Percentiles rank a stretch among this genome's conserved stretches.
These are phyloP conservation scores for Reticulitermes lucifugus DNA, from an alignment of 2,888 invertebrate genomes.

Conservation along the genomic window DNA sequence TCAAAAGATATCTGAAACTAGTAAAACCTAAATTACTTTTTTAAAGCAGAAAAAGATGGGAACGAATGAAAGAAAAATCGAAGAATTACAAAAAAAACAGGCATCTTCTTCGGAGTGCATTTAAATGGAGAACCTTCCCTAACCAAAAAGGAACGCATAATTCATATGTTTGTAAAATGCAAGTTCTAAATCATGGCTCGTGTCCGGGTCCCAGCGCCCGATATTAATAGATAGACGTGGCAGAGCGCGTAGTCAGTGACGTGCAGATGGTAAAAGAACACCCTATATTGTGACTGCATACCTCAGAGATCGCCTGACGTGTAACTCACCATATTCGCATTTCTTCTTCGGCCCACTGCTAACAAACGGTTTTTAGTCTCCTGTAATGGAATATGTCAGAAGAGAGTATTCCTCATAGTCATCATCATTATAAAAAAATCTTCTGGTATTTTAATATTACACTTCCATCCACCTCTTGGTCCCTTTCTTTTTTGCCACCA, in stretches of 20 bases:
- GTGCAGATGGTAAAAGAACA: background rate
- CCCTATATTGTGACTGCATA: too few species aligned
- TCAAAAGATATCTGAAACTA: slow-evolving; percentile 2
- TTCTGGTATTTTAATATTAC: too few species aligned
- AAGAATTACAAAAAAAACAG: background rate
- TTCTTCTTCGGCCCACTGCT: too few species aligned
- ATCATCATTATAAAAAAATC: too few species aligned
- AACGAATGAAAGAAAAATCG: background rate
- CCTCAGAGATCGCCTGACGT: too few species aligned
- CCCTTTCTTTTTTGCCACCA: too few species aligned
- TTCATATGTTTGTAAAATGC: slow-evolving; percentile 45
- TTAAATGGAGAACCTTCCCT: slow-evolving; percentile 30
- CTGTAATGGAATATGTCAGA: too few species aligned
- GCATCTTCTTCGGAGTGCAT: slow-evolving; percentile 14
- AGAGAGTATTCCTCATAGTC: too few species aligned
- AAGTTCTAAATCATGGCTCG: slow-evolving; percentile 36
- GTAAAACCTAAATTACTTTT: background rate
- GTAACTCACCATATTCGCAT: too few species aligned
- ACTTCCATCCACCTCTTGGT: too few species aligned
- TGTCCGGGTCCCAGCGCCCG: slow-evolving; percentile 6
- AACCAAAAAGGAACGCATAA: slow-evolving; percentile 22
- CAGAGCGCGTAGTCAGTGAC: background rate
- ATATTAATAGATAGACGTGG: slow-evolving; percentile 44
- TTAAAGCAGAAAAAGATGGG: too few species aligned
- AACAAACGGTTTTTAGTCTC: too few species aligned